phyloP scores from a whole-genome alignment of 2,888 invertebrate genomes.

The Macaria notata region DNA sequence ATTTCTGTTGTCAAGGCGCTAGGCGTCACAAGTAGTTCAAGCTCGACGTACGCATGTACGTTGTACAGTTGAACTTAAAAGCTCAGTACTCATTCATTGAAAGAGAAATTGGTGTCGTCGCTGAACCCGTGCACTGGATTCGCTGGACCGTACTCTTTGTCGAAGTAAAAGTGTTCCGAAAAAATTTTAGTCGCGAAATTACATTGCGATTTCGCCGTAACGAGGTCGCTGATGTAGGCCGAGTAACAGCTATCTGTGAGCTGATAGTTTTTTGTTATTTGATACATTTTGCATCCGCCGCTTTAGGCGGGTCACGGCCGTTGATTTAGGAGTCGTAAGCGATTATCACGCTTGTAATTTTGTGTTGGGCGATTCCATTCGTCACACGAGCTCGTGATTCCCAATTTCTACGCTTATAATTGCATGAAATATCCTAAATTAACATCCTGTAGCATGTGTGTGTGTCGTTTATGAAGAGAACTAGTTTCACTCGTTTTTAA shows the following conservation, averaged over 20 bases:
- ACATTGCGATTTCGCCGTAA: constrained; percentile 80
- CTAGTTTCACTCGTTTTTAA: background rate
- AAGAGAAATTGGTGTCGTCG: constrained; percentile 81
- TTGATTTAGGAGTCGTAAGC: constrained; percentile 45
- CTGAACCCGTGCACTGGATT: constrained; percentile 56
- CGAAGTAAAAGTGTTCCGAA: constrained; percentile 81
- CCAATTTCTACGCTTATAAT: constrained; percentile 24
- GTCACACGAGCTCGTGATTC: constrained; percentile 36
- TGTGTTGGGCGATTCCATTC: constrained; percentile 37
- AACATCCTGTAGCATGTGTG: background rate
- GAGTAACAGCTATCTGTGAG: constrained; percentile 76
- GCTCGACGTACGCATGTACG: constrained; percentile 29
- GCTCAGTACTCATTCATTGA: constrained; percentile 60
- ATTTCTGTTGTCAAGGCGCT: too few species aligned
- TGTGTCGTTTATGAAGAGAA: background rate
- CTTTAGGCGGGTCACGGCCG: constrained; percentile 62
- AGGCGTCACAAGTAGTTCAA: constrained; percentile 30
- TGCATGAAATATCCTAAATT: constrained; percentile 1
- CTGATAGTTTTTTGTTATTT: constrained; percentile 58
- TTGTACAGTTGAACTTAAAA: constrained; percentile 40
- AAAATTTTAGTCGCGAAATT: constrained; percentile 77
- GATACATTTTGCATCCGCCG: constrained; percentile 58
- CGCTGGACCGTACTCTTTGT: constrained; percentile 61
- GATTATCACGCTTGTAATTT: constrained; percentile 38
- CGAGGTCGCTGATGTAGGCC: constrained; percentile 76